Percentiles rank a stretch among this genome's conserved stretches.
phyloP scores from a whole-genome alignment of 37 sponge, comb jelly and placozoan genomes.

The Cliona cf. orientalis region DNA sequence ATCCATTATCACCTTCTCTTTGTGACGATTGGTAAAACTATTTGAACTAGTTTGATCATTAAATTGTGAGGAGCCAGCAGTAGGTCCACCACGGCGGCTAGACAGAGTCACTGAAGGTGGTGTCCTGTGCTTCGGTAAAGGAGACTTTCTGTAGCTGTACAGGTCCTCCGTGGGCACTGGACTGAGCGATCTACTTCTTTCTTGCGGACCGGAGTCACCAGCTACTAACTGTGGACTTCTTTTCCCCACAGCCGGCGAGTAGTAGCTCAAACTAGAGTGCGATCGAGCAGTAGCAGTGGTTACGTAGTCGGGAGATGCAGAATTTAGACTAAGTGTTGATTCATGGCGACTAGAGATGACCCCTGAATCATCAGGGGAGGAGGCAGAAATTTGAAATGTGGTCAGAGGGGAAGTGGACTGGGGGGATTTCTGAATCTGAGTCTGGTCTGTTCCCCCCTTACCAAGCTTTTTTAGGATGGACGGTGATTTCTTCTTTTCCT shows the following conservation, averaged over 20 bases:
- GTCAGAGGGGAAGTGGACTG: neutral
- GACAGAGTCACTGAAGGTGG: no score
- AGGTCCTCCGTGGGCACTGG: no score
- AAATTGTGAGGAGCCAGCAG: no score
- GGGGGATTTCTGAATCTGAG: neutral
- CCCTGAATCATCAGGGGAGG: no score
- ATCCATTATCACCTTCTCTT: no score
- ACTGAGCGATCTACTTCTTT: conserved; percentile 5
- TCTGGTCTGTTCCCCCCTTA: neutral
- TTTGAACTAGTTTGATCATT: no score
- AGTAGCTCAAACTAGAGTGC: neutral
- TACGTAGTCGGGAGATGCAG: neutral
- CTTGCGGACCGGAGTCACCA: neutral
- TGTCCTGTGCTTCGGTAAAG: no score
- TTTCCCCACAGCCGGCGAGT: neutral
- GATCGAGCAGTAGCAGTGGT: neutral
- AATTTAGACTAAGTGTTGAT: neutral
- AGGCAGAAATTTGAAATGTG: neutral
- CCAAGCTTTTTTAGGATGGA: neutral
- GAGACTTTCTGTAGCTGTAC: no score
- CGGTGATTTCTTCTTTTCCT: conserved; percentile 5
- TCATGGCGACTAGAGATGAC: neutral
- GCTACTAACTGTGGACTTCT: neutral
- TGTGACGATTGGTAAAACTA: no score
- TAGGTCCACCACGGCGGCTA: no score